These are phyloP conservation scores for Pseudomyrmex sp. DNA, from an alignment of 1,140 invertebrate species.

Conservation along the genomic window DNA sequence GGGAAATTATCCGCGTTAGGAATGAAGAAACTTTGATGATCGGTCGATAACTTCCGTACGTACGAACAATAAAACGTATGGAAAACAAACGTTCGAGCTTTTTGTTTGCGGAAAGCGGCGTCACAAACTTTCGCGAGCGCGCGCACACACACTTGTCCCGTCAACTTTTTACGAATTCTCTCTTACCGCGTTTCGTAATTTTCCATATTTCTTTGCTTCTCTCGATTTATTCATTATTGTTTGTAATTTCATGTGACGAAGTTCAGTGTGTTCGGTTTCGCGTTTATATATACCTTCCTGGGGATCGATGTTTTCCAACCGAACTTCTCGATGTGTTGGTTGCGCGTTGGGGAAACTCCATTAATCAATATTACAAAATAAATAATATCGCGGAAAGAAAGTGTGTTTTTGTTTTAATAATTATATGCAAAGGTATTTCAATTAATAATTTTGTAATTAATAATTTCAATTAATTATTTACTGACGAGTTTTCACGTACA, in stretches of 20 bases:
- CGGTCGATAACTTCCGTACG: slow-evolving; percentile 41
- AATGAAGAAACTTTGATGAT: slow-evolving; percentile 38
- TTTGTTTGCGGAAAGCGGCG: slow-evolving; percentile 3
- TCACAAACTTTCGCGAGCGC: slow-evolving; percentile 9
- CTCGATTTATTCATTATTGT: not conserved
- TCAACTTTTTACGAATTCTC: slow-evolving; percentile 52
- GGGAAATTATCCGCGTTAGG: slow-evolving; percentile 21
- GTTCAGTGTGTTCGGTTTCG: not conserved
- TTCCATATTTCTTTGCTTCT: slow-evolving; percentile 22
- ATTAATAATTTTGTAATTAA: no score
- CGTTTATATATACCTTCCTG: no score
- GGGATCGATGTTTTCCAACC: slow-evolving; percentile 1
- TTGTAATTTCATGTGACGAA: not conserved
- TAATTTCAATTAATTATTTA: no score
- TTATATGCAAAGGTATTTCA: no score
- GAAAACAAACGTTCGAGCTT: slow-evolving; percentile 46
- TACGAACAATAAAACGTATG: slow-evolving; percentile 8
- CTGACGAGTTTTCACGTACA: no score
- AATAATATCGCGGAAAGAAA: not conserved
- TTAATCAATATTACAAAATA: not conserved
- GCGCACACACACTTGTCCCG: not conserved
- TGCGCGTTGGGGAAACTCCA: not conserved
- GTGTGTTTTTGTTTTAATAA: no score
- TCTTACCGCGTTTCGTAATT: slow-evolving; percentile 27
- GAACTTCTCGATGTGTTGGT: not conserved